Evolutionary conservation across 2,888 invertebrate species (phyloP), one percentile per base, ranked within the genome.

Genomic region (Rhingia campestris): DNA sequence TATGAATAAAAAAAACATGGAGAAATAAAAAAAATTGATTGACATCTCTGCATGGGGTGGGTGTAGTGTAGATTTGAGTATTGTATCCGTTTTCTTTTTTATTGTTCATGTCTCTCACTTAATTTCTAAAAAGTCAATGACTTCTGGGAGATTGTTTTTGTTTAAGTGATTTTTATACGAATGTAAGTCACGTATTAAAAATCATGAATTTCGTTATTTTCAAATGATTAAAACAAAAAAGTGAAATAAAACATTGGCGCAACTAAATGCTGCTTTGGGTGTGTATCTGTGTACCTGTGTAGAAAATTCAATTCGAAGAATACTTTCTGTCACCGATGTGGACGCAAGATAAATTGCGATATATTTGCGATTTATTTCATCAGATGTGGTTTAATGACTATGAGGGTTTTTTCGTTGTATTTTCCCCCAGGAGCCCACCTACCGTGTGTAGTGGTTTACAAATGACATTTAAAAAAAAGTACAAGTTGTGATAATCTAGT

Each of bases 11-110:
- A 56, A 61, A 64, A 37, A 30, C 51, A 66, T 73, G 61, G 33
- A 69, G 66, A 61, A 81, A 39, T 53, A 72, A 22, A 22, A 2
- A 22, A 61, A 43, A 49, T 61, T 82, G 82, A 82, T 82, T 82
- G 82, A 82, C 82, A 82, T 79, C 73, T 82, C 49, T 82, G 82
- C 82, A 79, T 82, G 79, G 82, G 82, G 82, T 82, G 73, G 79
- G 58, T 66, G 72, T 64, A 47, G 43, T 79, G 66, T 64, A 53
- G 53, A 64, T 64, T 66, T 66, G 58, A 51, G 47, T 66, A 43
- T 66, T 66, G 67, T 76, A 69, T 67, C 75, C 67, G 69, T 76
- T 69, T 39, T 35, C n/a, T 43, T 37, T 70, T 49, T 37, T 43
- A 9, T 69, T 32, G 12, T 59, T 32, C 54, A 10, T 43, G 41